phyloP scores from a whole-genome alignment of 2,113 vertebrate genomes.

The Fukomys damarensis region DNA sequence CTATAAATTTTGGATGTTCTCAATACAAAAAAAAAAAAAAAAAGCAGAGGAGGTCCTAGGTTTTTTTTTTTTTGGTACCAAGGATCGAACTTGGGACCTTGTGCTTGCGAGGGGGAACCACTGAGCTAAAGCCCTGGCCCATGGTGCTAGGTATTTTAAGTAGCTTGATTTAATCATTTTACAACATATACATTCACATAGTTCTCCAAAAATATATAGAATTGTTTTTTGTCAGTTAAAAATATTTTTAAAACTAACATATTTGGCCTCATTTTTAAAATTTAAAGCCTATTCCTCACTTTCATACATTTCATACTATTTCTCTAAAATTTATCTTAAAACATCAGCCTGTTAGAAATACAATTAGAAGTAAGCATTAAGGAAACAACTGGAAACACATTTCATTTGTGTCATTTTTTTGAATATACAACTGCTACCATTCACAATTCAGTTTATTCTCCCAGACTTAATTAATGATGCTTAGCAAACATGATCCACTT shows the following conservation, averaged over 20 bases:
- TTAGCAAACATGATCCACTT: background rate
- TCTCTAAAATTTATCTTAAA: conserved; percentile 29
- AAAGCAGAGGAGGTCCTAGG: background rate
- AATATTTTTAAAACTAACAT: background rate
- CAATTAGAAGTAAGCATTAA: background rate
- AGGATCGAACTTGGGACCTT: too few species aligned
- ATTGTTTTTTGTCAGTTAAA: background rate
- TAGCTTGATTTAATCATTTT: background rate
- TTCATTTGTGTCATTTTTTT: background rate
- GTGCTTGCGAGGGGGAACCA: too few species aligned
- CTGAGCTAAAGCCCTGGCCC: too few species aligned
- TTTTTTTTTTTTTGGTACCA: too few species aligned
- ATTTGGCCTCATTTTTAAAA: background rate
- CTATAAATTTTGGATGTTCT: background rate
- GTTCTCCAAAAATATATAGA: background rate
- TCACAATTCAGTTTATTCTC: background rate
- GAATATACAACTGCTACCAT: background rate
- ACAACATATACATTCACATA: background rate
- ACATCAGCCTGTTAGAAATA: background rate
- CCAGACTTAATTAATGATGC: background rate
- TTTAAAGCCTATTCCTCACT: background rate
- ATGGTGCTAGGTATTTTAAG: background rate
- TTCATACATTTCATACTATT: background rate
- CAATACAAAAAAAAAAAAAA: background rate
- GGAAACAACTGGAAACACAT: background rate